A percentile compares a stretch with the other conserved stretches of the same genome.
These are phyloP conservation scores for Lapara coniferarum DNA, from an alignment of 2,888 invertebrate species.

Conservation along the genomic window DNA sequence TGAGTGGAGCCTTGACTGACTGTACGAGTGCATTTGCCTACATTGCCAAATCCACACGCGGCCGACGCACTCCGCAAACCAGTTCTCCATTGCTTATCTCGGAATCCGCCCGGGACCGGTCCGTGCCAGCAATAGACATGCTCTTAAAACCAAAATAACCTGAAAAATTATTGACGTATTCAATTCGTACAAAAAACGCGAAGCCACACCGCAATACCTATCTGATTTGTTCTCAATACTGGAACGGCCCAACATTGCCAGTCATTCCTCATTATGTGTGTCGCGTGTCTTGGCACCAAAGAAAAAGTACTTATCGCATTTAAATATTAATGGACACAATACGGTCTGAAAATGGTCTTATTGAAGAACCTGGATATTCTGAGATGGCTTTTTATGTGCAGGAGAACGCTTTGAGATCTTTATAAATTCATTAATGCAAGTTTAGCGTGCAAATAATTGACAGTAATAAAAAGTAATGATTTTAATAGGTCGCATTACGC, in stretches of 20 bases:
- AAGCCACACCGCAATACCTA: conserved; percentile 29
- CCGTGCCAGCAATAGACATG: conserved; percentile 51
- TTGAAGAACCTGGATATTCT: conserved; percentile 14
- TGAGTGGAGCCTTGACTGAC: conserved; percentile 42
- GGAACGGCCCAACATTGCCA: conserved; percentile 35
- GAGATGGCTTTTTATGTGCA: not conserved
- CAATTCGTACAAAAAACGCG: conserved; percentile 38
- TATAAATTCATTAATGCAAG: not conserved
- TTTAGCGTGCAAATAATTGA: conserved; percentile 13
- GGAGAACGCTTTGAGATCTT: not conserved
- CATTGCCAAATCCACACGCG: conserved; percentile 57
- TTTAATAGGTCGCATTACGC: not conserved
- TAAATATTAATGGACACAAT: conserved; percentile 6
- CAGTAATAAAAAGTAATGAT: not conserved
- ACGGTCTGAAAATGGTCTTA: conserved; percentile 12
- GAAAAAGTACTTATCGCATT: conserved; percentile 11
- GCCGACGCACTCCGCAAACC: conserved; percentile 60
- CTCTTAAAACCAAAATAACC: conserved; percentile 50
- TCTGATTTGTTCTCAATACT: conserved; percentile 39
- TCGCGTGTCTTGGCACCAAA: conserved; percentile 20
- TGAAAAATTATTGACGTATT: conserved; percentile 48
- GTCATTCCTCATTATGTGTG: conserved; percentile 34
- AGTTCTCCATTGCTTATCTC: conserved; percentile 57
- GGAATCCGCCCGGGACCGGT: conserved; percentile 61
- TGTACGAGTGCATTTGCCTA: conserved; percentile 54